A percentile compares a stretch with the other conserved stretches of the same genome.
Evolutionary conservation across 2,888 invertebrate species (phyloP).

Genomic region (Ethmia dodecea): DNA sequence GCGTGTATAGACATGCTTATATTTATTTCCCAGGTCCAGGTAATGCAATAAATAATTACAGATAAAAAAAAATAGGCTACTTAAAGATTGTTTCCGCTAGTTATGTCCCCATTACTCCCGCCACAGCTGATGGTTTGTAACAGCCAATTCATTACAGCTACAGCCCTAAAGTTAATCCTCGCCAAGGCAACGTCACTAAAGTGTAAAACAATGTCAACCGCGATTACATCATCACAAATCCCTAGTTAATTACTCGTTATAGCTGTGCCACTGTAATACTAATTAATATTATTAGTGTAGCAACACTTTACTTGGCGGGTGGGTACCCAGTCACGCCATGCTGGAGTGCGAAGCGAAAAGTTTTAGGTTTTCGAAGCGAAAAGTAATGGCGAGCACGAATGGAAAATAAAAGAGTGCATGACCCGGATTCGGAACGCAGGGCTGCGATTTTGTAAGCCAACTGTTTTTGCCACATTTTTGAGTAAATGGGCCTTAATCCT

Average conservation of each 20-base stretch:
- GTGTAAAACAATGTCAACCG: conserved; percentile 26
- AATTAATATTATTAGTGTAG: conserved; percentile 32
- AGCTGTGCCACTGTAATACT: conserved; percentile 25
- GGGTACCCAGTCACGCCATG: conserved; percentile 3
- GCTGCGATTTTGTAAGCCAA: too few species aligned
- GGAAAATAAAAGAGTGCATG: conserved; percentile 3
- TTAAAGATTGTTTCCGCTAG: too few species aligned
- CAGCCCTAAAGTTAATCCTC: conserved; percentile 3
- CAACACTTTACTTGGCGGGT: conserved; percentile 26
- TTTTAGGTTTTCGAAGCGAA: conserved; percentile 8
- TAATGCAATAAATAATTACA: too few species aligned
- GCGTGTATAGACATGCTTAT: too few species aligned
- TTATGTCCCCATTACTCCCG: too few species aligned
- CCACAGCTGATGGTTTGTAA: too few species aligned
- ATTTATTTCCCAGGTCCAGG: too few species aligned
- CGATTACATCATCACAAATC: conserved; percentile 26
- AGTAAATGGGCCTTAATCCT: too few species aligned
- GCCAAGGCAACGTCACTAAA: conserved; percentile 16
- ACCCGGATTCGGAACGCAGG: too few species aligned
- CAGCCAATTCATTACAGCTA: conserved; percentile 1
- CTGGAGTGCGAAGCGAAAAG: conserved; percentile 6
- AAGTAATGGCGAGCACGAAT: conserved; percentile 15
- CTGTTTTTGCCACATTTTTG: background rate
- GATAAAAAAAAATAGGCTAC: too few species aligned
- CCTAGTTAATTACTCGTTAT: conserved; percentile 26